Conservation (phyloP, 2,113 vertebrate species). For the Micronycteris hirsuta region DNA sequence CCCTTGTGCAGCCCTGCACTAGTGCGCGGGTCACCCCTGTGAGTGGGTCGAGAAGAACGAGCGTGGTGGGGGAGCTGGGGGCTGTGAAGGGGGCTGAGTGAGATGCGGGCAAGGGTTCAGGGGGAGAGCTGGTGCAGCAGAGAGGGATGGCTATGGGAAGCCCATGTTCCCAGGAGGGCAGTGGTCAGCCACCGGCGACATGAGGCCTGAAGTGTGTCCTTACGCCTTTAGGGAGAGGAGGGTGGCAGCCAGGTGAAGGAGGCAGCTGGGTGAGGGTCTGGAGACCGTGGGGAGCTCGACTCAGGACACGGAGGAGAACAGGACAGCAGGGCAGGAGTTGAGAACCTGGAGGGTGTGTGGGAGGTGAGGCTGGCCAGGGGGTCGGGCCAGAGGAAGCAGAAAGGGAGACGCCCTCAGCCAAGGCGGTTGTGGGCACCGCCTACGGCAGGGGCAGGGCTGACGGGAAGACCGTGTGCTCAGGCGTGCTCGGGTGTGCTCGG, state of each 20-base stretch:
- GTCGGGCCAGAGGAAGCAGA: too few species aligned
- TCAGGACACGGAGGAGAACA: not conserved
- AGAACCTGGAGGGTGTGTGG: too few species aligned
- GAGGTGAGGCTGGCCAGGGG: too few species aligned
- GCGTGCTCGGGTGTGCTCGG: too few species aligned
- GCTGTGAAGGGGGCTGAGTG: not conserved
- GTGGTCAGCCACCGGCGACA: not conserved
- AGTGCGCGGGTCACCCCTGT: not conserved
- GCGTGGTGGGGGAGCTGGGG: not conserved
- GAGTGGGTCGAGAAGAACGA: not conserved
- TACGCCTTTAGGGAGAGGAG: not conserved
- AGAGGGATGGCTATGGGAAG: not conserved
- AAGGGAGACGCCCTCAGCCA: too few species aligned
- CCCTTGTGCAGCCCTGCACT: not conserved
- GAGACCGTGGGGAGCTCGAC: not conserved
- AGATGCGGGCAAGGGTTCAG: not conserved
- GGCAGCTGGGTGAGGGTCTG: not conserved
- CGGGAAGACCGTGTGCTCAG: too few species aligned
- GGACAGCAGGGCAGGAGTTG: not conserved
- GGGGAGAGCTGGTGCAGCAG: not conserved
- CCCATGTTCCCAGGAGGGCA: not conserved
- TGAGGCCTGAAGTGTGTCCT: not conserved
- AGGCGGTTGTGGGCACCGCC: too few species aligned
- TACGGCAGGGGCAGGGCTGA: too few species aligned
- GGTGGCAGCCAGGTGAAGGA: not conserved